Conservation (phyloP, 1,140 invertebrate species). For the Zaprionus inermis region DNA sequence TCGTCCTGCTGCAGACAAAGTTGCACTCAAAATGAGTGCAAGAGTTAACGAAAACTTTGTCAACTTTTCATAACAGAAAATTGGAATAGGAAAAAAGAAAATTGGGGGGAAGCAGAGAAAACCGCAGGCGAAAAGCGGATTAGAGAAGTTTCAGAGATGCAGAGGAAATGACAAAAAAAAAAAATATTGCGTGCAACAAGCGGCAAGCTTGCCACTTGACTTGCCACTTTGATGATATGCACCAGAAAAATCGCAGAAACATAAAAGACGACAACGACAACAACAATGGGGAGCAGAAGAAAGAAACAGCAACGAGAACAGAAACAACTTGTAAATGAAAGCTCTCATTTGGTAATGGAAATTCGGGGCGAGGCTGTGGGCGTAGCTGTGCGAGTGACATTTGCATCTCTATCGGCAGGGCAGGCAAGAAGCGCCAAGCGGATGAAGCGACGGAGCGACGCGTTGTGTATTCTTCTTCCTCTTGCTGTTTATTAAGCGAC, state of each 20-base stretch:
- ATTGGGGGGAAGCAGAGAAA: conserved; percentile 1
- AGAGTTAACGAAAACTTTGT: conserved; percentile 31
- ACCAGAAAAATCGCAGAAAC: conserved; percentile 33
- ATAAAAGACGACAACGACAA: not conserved
- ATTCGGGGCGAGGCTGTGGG: conserved; percentile 30
- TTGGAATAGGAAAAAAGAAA: conserved; percentile 10
- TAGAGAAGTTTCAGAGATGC: conserved; percentile 26
- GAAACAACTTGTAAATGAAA: conserved; percentile 25
- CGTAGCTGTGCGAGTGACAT: conserved; percentile 37
- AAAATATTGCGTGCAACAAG: conserved; percentile 45
- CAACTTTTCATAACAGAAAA: conserved; percentile 35
- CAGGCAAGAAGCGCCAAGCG: not conserved
- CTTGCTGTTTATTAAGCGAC: conserved; percentile 46
- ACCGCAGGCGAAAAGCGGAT: conserved; percentile 51
- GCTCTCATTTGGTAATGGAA: conserved; percentile 47
- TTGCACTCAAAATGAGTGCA: conserved; percentile 33
- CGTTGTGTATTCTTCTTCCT: not conserved
- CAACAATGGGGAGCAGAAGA: conserved; percentile 9
- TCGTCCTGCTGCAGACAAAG: conserved; percentile 30
- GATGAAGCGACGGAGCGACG: not conserved
- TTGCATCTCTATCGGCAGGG: conserved; percentile 45
- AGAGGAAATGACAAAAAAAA: not conserved
- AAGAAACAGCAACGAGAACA: conserved; percentile 10
- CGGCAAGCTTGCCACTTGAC: conserved; percentile 17
- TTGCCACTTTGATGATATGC: conserved; percentile 31